Base-by-base conservation (phyloP, 2,797 vertebrate genomes). In the Threskiornis aethiopicus region DNA sequence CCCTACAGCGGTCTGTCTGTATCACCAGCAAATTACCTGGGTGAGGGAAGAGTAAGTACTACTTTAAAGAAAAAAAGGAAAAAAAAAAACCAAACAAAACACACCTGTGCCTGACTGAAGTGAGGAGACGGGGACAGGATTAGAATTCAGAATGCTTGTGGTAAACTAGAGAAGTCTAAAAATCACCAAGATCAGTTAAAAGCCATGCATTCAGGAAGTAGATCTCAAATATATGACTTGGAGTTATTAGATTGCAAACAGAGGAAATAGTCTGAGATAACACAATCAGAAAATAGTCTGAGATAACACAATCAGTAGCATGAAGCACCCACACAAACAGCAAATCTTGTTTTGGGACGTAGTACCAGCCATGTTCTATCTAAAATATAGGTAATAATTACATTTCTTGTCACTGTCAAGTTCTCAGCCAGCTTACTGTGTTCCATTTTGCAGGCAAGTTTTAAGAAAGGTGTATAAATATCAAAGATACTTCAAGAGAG, bases 21-120 rank as follows among this genome's bases (percentile, higher is more conserved):
- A 58, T 5, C 41, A n/a, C 5, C 7, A 66, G 29, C 5, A 5
- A 52, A 0, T 5, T 13, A 57, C 22, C 39, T 3, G 1, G 17
- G 47, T 6, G 42, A 87, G 22, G 41, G 42, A 66, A 44, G 67
- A 51, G 4, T 10, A 39, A 66, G 5, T 4, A 35, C 13, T 73
- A 12, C 20, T 59, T n/a, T 20, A 67, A 61, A 47, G 5, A 10
- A 41, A 28, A 54, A 21, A 11, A 1, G 13, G 39, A 29, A 46
- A 39, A 31, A 37, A 44, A 59, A 35, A 18, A 39, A 41, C 41
- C 13, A 39, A 39, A 39, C 39, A 41, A 41, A 41, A 41, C 11
- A 13, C 20, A 47, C 24, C 29, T n/a, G 21, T 65, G 49, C 22
- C 51, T 62, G 42, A 21, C 46, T 81, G 33, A 79, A 46, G 19